phyloP scores from a whole-genome alignment of 2,888 invertebrate genomes.

The Ptilodon capucinus region DNA sequence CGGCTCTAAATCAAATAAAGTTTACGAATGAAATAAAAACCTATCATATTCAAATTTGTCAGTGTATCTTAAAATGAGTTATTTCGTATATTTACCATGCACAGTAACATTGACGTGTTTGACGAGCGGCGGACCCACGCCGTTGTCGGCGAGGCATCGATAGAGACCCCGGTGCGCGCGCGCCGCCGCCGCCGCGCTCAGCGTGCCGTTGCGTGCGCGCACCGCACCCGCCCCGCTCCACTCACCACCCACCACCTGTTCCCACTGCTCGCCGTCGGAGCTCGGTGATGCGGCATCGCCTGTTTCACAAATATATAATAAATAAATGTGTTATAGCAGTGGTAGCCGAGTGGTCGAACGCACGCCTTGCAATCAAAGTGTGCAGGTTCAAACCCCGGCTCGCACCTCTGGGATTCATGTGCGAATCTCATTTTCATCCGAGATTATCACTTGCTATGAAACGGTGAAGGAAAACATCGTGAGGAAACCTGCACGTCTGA shows the following conservation, averaged over 20 bases:
- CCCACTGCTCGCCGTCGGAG: constrained; percentile 43
- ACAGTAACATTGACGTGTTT: constrained; percentile 91
- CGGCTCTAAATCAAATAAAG: constrained; percentile 78
- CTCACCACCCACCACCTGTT: constrained; percentile 28
- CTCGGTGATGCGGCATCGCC: constrained; percentile 31
- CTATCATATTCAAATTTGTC: too few relatives aligned
- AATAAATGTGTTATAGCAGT: too few relatives aligned
- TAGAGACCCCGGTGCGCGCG: constrained; percentile 89
- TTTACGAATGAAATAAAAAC: background rate
- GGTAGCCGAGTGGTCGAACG: constrained; percentile 12
- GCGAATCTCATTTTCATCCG: too few relatives aligned
- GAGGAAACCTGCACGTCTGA: too few relatives aligned
- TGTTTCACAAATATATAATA: too few relatives aligned
- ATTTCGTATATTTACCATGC: constrained; percentile 83
- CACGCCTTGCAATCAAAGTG: too few relatives aligned
- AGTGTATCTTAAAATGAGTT: too few relatives aligned
- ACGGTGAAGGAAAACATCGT: too few relatives aligned
- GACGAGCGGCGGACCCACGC: constrained; percentile 89
- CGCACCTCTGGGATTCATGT: too few relatives aligned
- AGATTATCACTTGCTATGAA: too few relatives aligned
- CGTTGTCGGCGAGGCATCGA: constrained; percentile 91
- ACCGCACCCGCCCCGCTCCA: constrained; percentile 25
- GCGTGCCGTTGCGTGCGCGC: constrained; percentile 74
- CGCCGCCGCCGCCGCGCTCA: constrained; percentile 85
- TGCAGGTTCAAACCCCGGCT: too few relatives aligned